Evolutionary conservation across 1,140 invertebrate genomes (phyloP).

Genomic region (Papilio aristodemus): DNA sequence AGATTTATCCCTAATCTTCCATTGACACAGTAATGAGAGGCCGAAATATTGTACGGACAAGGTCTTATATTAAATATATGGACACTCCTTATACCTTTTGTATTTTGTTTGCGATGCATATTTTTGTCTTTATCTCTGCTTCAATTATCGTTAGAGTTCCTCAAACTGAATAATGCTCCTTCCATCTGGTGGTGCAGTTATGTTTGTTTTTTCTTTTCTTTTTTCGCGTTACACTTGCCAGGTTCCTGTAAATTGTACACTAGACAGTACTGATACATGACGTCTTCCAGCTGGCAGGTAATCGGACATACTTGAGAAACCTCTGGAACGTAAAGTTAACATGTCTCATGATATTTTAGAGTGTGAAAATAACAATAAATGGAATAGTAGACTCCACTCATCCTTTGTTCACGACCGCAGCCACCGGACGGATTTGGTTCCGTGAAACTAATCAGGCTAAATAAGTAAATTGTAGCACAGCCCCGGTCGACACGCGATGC

Average conservation of each 20-base stretch:
- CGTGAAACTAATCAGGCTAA: slow-evolving; percentile 75
- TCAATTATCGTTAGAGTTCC: no score
- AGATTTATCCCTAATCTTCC: slow-evolving; percentile 76
- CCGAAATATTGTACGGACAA: slow-evolving; percentile 74
- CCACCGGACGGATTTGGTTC: slow-evolving; percentile 76
- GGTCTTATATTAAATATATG: slow-evolving; percentile 43
- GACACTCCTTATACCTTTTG: slow-evolving; percentile 40
- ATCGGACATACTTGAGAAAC: no score
- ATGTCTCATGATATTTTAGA: no score
- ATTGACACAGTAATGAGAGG: slow-evolving; percentile 79
- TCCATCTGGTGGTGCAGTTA: no score
- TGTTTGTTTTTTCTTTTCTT: no score
- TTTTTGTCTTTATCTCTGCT: neutral
- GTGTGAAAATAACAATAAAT: no score
- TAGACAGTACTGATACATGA: neutral
- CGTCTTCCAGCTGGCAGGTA: no score
- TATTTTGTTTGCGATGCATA: neutral
- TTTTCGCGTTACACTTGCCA: no score
- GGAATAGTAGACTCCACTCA: no score
- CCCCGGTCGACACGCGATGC: slow-evolving; percentile 60
- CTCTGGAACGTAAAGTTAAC: no score
- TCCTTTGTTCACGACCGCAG: slow-evolving; percentile 40
- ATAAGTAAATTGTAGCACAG: slow-evolving; percentile 70
- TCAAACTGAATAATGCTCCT: no score
- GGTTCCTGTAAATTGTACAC: neutral